Evolutionary conservation across 2,113 vertebrate genomes (phyloP).

Genomic region (Steatornis caripensis): DNA sequence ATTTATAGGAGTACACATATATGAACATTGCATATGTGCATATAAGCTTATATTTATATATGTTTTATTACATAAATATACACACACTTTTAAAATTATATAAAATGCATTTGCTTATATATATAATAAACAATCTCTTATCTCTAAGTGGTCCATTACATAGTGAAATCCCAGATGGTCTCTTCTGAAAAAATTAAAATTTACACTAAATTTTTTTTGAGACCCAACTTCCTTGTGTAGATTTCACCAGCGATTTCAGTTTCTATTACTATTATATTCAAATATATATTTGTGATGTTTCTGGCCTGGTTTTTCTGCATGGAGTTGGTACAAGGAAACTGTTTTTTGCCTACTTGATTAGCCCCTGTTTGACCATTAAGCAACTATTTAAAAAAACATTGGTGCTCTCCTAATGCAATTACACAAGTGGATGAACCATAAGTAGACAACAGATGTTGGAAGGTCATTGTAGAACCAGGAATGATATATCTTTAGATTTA

Average conservation of each 20-base stretch:
- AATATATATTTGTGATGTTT: not conserved
- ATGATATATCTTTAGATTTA: not conserved
- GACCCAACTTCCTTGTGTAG: not conserved
- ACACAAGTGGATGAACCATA: not conserved
- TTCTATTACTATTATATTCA: not conserved
- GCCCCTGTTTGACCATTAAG: not conserved
- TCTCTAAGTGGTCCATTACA: not conserved
- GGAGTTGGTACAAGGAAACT: not conserved
- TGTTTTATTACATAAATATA: not conserved
- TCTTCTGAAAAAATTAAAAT: not conserved
- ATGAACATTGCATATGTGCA: not conserved
- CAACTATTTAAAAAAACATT: not conserved
- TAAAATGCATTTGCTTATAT: not conserved
- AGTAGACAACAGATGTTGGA: not conserved
- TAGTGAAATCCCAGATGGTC: not conserved
- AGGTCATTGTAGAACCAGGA: not conserved
- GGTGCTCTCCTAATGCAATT: not conserved
- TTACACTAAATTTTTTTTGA: not conserved
- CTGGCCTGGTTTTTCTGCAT: not conserved
- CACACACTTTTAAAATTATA: not conserved
- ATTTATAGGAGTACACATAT: not conserved
- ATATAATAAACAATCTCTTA: not conserved
- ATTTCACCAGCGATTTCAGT: not conserved
- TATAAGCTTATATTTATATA: not conserved
- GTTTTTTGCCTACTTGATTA: not conserved